Evolutionary conservation across 2,888 invertebrate genomes (phyloP).

Genomic region (Drosophila austrosaltans): DNA sequence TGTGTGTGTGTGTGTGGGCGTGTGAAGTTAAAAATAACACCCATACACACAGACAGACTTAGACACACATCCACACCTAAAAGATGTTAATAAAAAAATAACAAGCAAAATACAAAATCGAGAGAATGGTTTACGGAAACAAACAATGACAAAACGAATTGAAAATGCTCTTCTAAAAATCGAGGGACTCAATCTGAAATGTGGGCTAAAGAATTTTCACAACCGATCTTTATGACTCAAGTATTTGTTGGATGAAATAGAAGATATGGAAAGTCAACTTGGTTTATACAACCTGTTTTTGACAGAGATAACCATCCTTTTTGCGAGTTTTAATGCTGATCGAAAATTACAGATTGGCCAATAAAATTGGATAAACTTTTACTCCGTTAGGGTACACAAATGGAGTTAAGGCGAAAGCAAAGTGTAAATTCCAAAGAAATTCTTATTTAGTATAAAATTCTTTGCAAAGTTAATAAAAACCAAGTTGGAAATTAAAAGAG

Average conservation of each 20-base stretch:
- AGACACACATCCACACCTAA: neutral
- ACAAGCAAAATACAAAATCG: constrained; percentile 11
- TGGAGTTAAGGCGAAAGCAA: constrained; percentile 15
- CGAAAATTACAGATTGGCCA: neutral
- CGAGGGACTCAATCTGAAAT: neutral
- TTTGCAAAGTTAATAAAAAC: constrained; percentile 63
- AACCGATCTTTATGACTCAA: neutral
- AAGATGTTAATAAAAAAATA: constrained; percentile 18
- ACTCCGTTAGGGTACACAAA: neutral
- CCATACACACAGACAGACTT: constrained; percentile 26
- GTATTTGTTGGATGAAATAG: too few relatives aligned
- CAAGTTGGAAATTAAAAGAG: constrained; percentile 49
- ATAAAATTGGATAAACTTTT: neutral
- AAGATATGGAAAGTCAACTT: too few relatives aligned
- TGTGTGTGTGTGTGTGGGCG: neutral
- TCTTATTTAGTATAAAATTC: constrained; percentile 60
- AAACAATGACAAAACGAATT: neutral
- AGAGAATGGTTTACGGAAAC: neutral
- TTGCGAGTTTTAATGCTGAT: neutral
- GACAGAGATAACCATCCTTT: too few relatives aligned
- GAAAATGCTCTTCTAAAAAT: neutral
- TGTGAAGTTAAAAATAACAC: constrained; percentile 48
- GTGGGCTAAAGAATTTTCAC: neutral
- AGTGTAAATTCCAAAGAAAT: constrained; percentile 68
- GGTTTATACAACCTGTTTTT: too few relatives aligned